Evolutionary conservation across 1,140 invertebrate species (phyloP).

Genomic region (Aphis gossypii): DNA sequence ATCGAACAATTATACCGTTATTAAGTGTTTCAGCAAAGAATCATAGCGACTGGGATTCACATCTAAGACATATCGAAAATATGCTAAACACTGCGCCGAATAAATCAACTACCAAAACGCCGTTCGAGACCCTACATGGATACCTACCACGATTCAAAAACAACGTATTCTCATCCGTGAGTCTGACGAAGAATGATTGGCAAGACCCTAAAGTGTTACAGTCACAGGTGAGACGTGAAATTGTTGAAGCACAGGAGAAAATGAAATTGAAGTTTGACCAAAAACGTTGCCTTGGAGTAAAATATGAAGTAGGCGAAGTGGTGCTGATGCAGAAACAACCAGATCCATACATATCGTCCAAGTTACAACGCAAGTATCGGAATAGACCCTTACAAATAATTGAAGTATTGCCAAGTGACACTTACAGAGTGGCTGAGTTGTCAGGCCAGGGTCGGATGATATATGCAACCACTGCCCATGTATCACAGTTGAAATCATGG

Average conservation of each 20-base stretch:
- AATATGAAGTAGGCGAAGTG: constrained; percentile 23
- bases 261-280: constrained; percentile 33
- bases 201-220: not conserved
- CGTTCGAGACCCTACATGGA: constrained; percentile 33
- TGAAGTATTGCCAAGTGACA: not conserved
- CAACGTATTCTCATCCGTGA: not conserved
- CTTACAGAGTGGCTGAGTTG: too few relatives aligned
- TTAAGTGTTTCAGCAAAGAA: not conserved
- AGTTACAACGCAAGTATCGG: constrained; percentile 34
- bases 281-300: not conserved
- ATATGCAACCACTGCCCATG: not conserved
- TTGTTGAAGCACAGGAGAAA: not conserved
- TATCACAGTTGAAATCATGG: not conserved
- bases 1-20: not conserved
- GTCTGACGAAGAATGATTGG: not conserved
- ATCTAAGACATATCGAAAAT: not conserved
- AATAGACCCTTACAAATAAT: constrained; percentile 19
- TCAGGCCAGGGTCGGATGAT: not conserved
- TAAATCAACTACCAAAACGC: constrained; percentile 25
- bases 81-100: not conserved
- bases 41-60: constrained; percentile 24
- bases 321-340: constrained; percentile 15
- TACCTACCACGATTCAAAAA: not conserved
- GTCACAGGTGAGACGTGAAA: not conserved
- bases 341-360: not conserved